Percentiles rank a stretch among this genome's conserved stretches.
These are phyloP conservation scores for Echinops telfairi DNA, from an alignment of 2,113 vertebrate genomes.

Conservation along the genomic window DNA sequence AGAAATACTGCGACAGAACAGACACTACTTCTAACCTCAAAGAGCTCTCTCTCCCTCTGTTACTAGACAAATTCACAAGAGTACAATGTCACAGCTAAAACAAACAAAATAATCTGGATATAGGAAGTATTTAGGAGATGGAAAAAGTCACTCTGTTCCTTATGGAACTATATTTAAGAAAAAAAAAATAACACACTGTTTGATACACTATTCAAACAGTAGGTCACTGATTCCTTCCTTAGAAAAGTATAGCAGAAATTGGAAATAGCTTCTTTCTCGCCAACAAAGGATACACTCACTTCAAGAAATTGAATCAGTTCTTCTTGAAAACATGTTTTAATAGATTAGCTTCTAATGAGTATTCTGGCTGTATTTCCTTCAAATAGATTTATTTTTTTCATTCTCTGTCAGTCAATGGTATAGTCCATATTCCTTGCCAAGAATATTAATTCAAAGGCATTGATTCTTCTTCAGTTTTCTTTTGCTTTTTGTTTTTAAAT, in stretches of 20 bases:
- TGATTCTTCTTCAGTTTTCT: too few relatives aligned
- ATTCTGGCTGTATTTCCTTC: too few relatives aligned
- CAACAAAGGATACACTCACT: not conserved
- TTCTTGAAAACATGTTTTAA: too few relatives aligned
- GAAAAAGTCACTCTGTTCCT: not conserved
- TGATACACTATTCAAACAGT: not conserved
- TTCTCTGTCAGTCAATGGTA: too few relatives aligned
- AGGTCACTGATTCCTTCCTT: constrained; percentile 17
- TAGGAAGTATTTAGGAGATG: not conserved
- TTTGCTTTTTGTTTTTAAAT: too few relatives aligned
- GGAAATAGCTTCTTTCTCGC: not conserved
- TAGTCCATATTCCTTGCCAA: too few relatives aligned
- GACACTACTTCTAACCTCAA: not conserved
- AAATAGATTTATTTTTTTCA: too few relatives aligned
- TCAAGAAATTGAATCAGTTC: too few relatives aligned
- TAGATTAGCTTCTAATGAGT: too few relatives aligned
- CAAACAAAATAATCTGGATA: not conserved
- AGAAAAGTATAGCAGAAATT: constrained; percentile 6
- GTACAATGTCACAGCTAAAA: not conserved
- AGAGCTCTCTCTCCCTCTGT: not conserved
- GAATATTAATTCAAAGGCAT: too few relatives aligned
- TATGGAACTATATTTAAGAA: not conserved
- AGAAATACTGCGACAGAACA: not conserved
- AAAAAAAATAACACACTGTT: not conserved
- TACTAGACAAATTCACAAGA: not conserved